Percentiles rank a stretch among this genome's conserved stretches.
These are phyloP conservation scores for Prinia subflava DNA, from an alignment of 2,113 vertebrate species.

Conservation along the genomic window DNA sequence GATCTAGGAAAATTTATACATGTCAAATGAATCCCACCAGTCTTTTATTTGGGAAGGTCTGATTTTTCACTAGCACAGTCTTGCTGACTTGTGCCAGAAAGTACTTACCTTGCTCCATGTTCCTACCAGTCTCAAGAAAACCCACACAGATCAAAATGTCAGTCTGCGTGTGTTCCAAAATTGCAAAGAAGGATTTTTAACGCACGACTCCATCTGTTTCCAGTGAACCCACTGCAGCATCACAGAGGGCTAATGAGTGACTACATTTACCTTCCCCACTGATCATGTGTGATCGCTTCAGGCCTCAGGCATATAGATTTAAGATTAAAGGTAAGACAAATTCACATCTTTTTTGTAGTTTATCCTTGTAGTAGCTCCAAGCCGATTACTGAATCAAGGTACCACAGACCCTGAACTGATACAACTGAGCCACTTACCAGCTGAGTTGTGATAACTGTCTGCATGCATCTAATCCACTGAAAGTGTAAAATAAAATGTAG, in stretches of 20 bases:
- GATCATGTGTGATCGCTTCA: background rate
- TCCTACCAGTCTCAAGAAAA: background rate
- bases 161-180: background rate
- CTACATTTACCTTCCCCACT: background rate
- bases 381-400: background rate
- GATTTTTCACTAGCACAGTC: background rate
- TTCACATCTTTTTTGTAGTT: background rate
- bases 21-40: background rate
- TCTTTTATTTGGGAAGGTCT: background rate
- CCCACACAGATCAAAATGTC: background rate
- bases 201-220: background rate
- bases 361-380: background rate
- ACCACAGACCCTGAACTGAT: background rate
- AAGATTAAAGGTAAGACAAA: background rate
- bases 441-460: background rate
- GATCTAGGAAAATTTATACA: background rate
- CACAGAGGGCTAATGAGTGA: background rate
- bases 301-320: background rate
- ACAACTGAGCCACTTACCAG: background rate
- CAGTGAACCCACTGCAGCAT: background rate
- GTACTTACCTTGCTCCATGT: background rate
- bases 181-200: background rate
- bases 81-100: background rate
- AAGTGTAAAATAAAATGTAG: background rate
- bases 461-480: background rate